These are phyloP conservation scores for Chaetorhynchus papuensis DNA, from an alignment of 2,113 vertebrate species.

Conservation along the genomic window DNA sequence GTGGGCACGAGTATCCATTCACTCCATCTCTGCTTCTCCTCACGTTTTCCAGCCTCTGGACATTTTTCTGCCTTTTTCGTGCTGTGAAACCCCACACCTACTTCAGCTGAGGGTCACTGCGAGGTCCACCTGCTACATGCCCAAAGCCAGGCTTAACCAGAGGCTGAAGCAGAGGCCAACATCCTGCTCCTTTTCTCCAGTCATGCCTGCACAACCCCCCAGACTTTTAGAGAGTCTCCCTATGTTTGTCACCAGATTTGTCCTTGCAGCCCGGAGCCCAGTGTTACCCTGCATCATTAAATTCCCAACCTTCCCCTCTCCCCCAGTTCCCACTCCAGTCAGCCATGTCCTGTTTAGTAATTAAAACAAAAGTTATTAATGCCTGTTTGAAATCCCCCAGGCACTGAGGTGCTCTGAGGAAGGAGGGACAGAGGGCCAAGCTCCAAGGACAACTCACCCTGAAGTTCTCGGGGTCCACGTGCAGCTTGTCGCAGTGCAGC, in stretches of 20 bases:
- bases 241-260: neutral
- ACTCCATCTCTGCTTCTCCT: neutral
- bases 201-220: neutral
- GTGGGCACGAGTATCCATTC: fast-evolving
- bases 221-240: neutral
- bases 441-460: neutral
- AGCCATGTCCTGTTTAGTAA: neutral
- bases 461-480: conserved; percentile 84
- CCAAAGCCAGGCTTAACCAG: neutral
- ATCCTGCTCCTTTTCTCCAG: neutral
- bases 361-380: fast-evolving
- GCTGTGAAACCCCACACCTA: neutral
- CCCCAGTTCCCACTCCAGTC: neutral
- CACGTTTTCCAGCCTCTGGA: neutral
- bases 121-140: neutral
- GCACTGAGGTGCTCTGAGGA: neutral
- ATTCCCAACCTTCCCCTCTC: neutral
- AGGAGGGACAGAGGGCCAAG: neutral
- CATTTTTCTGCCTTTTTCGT: neutral
- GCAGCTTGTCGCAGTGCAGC: conserved; percentile 84
- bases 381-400: neutral
- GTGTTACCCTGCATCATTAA: neutral
- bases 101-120: neutral
- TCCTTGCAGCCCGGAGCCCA: neutral
- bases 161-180: neutral